Evolutionary conservation across 2,888 invertebrate species (phyloP), one percentile per base, ranked within the genome.

Genomic region (Euzetes globulus): DNA sequence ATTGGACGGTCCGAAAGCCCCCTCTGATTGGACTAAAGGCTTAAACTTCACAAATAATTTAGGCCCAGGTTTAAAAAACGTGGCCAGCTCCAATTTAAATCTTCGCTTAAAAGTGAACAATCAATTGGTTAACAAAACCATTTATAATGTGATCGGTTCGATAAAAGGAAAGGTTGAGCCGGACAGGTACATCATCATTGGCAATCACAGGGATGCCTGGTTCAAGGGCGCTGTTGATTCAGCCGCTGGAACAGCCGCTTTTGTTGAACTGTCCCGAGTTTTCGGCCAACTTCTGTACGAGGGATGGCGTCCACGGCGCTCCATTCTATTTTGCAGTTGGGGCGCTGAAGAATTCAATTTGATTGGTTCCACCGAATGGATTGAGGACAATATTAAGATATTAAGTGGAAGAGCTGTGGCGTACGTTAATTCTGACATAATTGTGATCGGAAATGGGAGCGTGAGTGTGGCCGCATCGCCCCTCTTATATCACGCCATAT

Each of bases 81-180:
- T 71, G 1, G 19, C 7, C 1, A 37, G 6, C 7, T 41, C 72
- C 1, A 50, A 72, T 70, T 72, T 76, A 41, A 78, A 77, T 33
- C 74, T 80, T 7, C 77, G 79, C 45, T 72, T 82, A 72, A 78
- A 79, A 68, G 79, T 81, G 1, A 78, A 80, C 68, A 81, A 80
- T 63, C 71, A 77, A 19, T 79, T 79, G 47, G 74, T 78, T 4
- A 79, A 79, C 41, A 77, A 78, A 71, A 80, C 77, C 9, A 78
- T 81, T 5, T 79, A 80, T 70, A 82, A 82, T 77, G 82, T 81
- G 6, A 77, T 82, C 70, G 82, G 82, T 15, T 79, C 80, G 29
- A 82, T 83, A 19, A 77, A 77, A 70, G 83, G 83, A 2, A 78
- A 78, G 15, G 78, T 81, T 0, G 83, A 83, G 75, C 82, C 82